Percentiles rank a stretch among this genome's conserved stretches.
phyloP scores from a whole-genome alignment of 37 sponge, comb jelly and placozoan species.

The Petrosia ficiformis region DNA sequence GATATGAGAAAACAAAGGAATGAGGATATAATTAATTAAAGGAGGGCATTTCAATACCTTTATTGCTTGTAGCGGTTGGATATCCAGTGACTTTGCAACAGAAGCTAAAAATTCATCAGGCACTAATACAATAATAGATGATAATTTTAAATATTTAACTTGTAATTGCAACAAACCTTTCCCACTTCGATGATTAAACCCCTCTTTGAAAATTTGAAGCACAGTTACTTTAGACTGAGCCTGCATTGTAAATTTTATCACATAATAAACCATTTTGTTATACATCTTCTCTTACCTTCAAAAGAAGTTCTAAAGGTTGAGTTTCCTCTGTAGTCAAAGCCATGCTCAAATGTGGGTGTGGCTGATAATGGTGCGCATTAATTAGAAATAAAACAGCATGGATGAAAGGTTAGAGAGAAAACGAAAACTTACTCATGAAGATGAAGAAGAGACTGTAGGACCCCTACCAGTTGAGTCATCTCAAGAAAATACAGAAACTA shows the following conservation, averaged over 20 bases:
- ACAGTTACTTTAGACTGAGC: constrained; percentile 52
- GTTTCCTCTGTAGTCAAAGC: constrained; percentile 23
- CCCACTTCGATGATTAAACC: constrained; percentile 35
- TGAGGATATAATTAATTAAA: background rate
- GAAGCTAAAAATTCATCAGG: constrained; percentile 43
- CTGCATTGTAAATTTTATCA: constrained; percentile 12
- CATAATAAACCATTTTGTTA: too few relatives aligned
- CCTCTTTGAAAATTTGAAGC: constrained; percentile 24
- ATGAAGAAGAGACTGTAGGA: constrained; percentile 49
- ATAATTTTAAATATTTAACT: too few relatives aligned
- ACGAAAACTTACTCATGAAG: constrained; percentile 1
- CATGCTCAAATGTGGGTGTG: constrained; percentile 1
- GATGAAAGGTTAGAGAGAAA: background rate
- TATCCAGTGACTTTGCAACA: constrained; percentile 37
- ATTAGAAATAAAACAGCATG: background rate
- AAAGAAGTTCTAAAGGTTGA: constrained; percentile 11
- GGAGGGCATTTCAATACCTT: constrained; percentile 6
- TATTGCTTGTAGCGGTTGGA: constrained; percentile 39
- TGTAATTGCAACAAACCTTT: constrained; percentile 33
- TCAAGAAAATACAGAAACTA: constrained; percentile 5
- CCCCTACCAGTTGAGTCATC: constrained; percentile 32
- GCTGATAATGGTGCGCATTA: background rate
- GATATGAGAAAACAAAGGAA: background rate
- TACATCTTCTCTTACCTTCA: constrained; percentile 16
- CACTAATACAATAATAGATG: too few relatives aligned